Evolutionary conservation across 2,797 vertebrate genomes (phyloP), one percentile per base, ranked within the genome.

Genomic region (Danio kyathit): DNA sequence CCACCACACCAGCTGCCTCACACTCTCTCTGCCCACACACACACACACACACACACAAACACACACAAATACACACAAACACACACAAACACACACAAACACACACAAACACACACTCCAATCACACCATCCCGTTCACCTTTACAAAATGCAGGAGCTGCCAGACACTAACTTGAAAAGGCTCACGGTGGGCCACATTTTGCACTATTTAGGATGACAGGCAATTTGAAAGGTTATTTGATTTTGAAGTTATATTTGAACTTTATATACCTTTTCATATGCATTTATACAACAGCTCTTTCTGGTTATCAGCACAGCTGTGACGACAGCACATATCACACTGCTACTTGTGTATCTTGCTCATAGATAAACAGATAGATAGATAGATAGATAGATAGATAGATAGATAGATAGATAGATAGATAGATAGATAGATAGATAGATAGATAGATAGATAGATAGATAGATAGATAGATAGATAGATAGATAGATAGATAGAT

Each of bases 1-100:
- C 74, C 89, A 83, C 79, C 75, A 80, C 89, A 90, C 90, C 88
- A 89, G 88, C 89, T 91, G 90, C 79, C 89, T 79, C 78, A 76
- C 89, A 91, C 75, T 29, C 40, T 76, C 51, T 74, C 29, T 78
- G n/a, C 69, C 77, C 57, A 10, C 69, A 59, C 78, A 79, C 46
- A 78, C 79, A 83, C 54, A 43, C 79, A 78, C 60, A 41, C 49
- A 67, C 65, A 70, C 64, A 80, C 59, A 78, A 19, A 81, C 61
- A 80, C 60, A 60, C 46, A 48, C 17, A 17, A 21, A 60, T 60
- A 56, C 19, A 21, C 52, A 29, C 38, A 52, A 46, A 78, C 79
- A 83, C 54, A 43, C 79, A 78, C 60, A 41, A 49, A 67, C 65
- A 70, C 64, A 80, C 59, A 78, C 19, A 81, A 61, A 80, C 60